These are phyloP conservation scores for Drosophila parabipectinata DNA, from an alignment of 1,140 invertebrate species.

Conservation along the genomic window DNA sequence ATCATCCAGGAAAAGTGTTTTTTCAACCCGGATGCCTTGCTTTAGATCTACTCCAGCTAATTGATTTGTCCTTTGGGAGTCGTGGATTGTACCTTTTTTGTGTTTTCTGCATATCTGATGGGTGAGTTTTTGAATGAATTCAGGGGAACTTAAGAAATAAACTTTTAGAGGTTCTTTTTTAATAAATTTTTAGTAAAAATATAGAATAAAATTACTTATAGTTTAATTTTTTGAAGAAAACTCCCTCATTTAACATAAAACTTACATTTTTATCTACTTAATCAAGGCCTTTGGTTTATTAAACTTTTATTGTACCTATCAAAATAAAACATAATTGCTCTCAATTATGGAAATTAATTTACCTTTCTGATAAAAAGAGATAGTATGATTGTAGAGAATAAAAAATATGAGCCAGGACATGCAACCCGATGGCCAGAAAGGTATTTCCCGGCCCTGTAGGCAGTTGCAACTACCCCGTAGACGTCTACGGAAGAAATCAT, in stretches of 20 bases:
- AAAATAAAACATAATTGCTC: neutral
- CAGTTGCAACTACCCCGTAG: slow-evolving; percentile 20
- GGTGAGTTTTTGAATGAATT: neutral
- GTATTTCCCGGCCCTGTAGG: neutral
- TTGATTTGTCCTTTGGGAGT: neutral
- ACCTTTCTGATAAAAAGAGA: neutral
- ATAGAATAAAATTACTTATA: too few relatives aligned
- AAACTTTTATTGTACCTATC: too few relatives aligned
- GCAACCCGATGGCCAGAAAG: neutral
- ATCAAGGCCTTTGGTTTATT: too few relatives aligned
- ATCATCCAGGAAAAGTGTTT: slow-evolving; percentile 10
- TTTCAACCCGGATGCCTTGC: slow-evolving; percentile 7
- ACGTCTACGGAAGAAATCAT: slow-evolving; percentile 30
- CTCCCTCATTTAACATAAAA: too few relatives aligned
- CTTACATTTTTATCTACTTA: too few relatives aligned
- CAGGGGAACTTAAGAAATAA: too few relatives aligned
- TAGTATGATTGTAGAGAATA: neutral
- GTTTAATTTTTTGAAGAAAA: too few relatives aligned
- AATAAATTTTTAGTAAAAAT: too few relatives aligned
- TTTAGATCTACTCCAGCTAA: neutral
- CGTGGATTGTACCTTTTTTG: neutral
- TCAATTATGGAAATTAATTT: slow-evolving; percentile 1
- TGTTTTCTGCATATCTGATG: neutral
- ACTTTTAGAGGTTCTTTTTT: too few relatives aligned
- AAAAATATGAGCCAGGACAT: neutral